A percentile compares a stretch with the other conserved stretches of the same genome.
Evolutionary conservation across 2,797 vertebrate genomes (phyloP).

Genomic region (Lagodon rhomboides): DNA sequence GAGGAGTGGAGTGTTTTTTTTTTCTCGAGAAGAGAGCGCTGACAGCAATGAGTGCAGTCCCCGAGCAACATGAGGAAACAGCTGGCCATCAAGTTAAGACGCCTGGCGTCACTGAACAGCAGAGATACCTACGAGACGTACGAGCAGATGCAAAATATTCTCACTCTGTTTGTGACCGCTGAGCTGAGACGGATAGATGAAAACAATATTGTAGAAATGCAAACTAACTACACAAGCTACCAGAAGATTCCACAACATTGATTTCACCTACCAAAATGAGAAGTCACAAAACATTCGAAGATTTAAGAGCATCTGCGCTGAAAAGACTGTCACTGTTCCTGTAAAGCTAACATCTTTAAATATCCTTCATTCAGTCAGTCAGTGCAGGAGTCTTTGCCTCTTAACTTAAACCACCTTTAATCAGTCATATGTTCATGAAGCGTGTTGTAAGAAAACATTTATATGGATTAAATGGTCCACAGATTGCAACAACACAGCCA

Average conservation of each 20-base stretch:
- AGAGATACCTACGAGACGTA: background rate
- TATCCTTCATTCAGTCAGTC: constrained; percentile 12
- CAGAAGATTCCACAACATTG: constrained; percentile 71
- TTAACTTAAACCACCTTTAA: constrained; percentile 6
- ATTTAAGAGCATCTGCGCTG: constrained; percentile 1
- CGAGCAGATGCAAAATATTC: constrained; percentile 1
- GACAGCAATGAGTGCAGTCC: constrained; percentile 34
- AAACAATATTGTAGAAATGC: constrained; percentile 71
- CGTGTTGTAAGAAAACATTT: constrained; percentile 29
- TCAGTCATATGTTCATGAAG: background rate
- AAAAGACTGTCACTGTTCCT: background rate
- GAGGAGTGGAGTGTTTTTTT: constrained; percentile 22
- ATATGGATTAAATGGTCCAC: constrained; percentile 10
- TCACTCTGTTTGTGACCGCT: background rate
- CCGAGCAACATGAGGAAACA: constrained; percentile 45
- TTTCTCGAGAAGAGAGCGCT: background rate
- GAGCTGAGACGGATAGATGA: constrained; percentile 52
- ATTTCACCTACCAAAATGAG: constrained; percentile 58
- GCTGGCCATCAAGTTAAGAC: constrained; percentile 11
- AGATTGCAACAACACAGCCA: background rate
- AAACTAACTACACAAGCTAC: constrained; percentile 58
- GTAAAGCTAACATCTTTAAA: constrained; percentile 1
- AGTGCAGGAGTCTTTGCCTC: background rate
- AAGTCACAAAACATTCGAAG: constrained; percentile 15
- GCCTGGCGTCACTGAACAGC: background rate